Evolutionary conservation across 2,113 vertebrate species (phyloP).

Genomic region (Cebidichthys violaceus): DNA sequence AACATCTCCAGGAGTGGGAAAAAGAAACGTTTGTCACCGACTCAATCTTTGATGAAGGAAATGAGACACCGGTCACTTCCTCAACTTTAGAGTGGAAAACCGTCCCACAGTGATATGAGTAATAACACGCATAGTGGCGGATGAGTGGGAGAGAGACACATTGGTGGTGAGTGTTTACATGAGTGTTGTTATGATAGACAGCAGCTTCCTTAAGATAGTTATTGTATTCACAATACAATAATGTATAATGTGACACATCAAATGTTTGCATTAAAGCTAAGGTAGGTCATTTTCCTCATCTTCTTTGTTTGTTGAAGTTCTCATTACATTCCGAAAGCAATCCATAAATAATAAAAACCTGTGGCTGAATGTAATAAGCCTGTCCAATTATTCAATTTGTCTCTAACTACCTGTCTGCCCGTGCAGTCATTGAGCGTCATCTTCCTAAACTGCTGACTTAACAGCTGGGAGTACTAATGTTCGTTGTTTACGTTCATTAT

Average conservation of each 20-base stretch:
- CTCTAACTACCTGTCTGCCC: too few relatives aligned
- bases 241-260: constrained; percentile 16
- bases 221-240: constrained; percentile 30
- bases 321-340: background rate
- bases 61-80: constrained; percentile 60
- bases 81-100: constrained; percentile 30
- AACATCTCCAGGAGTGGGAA: background rate
- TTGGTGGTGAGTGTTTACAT: constrained; percentile 44
- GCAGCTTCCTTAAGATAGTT: constrained; percentile 2
- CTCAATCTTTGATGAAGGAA: constrained; percentile 44
- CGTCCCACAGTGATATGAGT: constrained; percentile 43
- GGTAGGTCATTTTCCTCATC: background rate
- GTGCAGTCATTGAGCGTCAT: too few relatives aligned
- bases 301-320: background rate
- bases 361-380: too few relatives aligned
- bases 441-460: too few relatives aligned
- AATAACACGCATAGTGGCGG: constrained; percentile 8
- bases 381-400: too few relatives aligned
- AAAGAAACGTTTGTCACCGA: constrained; percentile 41
- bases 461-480: too few relatives aligned
- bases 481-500: too few relatives aligned
- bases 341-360: background rate
- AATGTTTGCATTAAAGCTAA: background rate
- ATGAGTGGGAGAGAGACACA: background rate
- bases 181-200: constrained; percentile 32